Base-by-base conservation (phyloP, 1,140 invertebrate species). In the Dinoponera quadriceps region DNA sequence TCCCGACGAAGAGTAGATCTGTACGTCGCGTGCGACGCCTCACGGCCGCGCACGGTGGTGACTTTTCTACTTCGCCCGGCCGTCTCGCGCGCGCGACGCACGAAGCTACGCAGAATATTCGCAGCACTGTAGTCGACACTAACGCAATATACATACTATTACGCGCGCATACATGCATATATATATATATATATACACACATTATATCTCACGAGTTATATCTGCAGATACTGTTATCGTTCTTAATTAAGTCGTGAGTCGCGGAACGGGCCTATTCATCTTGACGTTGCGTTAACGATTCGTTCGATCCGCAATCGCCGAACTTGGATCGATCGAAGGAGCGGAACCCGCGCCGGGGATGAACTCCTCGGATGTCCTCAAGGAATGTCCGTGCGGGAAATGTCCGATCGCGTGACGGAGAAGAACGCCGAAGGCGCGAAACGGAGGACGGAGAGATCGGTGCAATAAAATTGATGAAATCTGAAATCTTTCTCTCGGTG, bases 161-260 rank as follows among this genome's bases (percentile, higher is more conserved):
- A 38, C 49, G 55, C 20, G n/a, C n/a, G n/a, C n/a, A 59, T 48
- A 60, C 59, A 83, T 78, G 60, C 27, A 83, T 59, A 72, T 49
- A 83, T 62, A 66, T 65, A 83, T 83, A 74, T 38, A 83, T 22
- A 48, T 55, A 82, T 81, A 81, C 71, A 86, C 57, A 48, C 66
- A 85, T 82, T 65, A 78, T 65, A 82, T 29, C 75, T 85, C 74
- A 73, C 82, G 85, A 75, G 69, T 87, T 84, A 87, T 65, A 84
- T 75, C 63, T 81, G 63, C 49, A 71, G 57, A 86, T 82, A 81
- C 18, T 74, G 82, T 87, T 87, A 87, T 83, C 55, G 80, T 83
- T 86, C 85, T 75, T 57, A 38, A 62, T 75, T 65, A 49, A 62
- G 55, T 60, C 49, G 13, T 87, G 60, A 75, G 54, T 77, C 18